These are phyloP conservation scores for Philereme transversata DNA, from an alignment of 2,888 invertebrate genomes.

Conservation along the genomic window DNA sequence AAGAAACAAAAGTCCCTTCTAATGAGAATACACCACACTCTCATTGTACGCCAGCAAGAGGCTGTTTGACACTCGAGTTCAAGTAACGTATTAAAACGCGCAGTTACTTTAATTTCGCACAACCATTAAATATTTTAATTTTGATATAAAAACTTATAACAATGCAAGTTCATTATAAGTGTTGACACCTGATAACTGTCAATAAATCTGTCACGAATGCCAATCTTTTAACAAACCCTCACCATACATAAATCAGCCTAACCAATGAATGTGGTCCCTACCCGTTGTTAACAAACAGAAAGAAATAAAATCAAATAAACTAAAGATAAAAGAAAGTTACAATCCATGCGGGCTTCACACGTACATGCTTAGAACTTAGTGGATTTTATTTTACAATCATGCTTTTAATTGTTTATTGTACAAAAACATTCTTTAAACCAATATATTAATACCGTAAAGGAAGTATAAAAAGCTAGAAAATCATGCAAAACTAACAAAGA, in stretches of 20 bases:
- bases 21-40: too few relatives aligned
- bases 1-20: too few relatives aligned
- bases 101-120: not conserved
- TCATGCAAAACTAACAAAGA: slow-evolving; percentile 33
- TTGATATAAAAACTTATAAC: too few relatives aligned
- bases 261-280: slow-evolving; percentile 36
- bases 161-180: not conserved
- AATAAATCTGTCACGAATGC: slow-evolving; percentile 7
- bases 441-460: not conserved
- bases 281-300: slow-evolving; percentile 37
- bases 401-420: slow-evolving; percentile 16
- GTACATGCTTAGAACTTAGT: slow-evolving; percentile 18
- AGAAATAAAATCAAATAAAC: slow-evolving; percentile 30
- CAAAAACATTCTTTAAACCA: slow-evolving; percentile 6
- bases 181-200: slow-evolving; percentile 11
- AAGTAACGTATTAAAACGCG: not conserved
- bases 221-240: slow-evolving; percentile 13
- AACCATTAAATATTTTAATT: too few relatives aligned
- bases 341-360: slow-evolving; percentile 37
- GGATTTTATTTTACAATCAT: slow-evolving; percentile 28
- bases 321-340: slow-evolving; percentile 22
- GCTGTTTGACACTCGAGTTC: not conserved
- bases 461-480: slow-evolving; percentile 17
- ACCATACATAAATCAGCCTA: slow-evolving; percentile 16
- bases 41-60: too few relatives aligned